Percentiles rank a stretch among this genome's conserved stretches.
Evolutionary conservation across 2,888 invertebrate genomes (phyloP).

Genomic region (Pterobdella sp.): DNA sequence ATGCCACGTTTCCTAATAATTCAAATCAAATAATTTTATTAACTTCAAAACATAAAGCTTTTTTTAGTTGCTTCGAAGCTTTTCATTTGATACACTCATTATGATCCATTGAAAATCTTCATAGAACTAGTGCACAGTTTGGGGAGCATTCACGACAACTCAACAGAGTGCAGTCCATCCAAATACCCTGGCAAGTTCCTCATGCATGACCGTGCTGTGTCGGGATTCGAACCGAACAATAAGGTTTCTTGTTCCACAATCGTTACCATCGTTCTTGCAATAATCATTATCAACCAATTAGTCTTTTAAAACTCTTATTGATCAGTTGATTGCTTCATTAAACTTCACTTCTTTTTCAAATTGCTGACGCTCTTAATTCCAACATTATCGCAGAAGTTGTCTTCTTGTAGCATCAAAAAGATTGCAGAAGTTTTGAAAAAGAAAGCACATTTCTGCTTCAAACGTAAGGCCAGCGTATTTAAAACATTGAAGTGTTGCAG

Average conservation of each 20-base stretch:
- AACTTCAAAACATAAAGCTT: too few species aligned
- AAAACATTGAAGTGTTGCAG: too few species aligned
- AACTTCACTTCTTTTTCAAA: background rate
- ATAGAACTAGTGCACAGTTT: slow-evolving; percentile 77
- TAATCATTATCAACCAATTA: background rate
- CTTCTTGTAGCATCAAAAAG: background rate
- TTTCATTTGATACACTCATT: background rate
- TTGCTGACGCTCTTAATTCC: background rate
- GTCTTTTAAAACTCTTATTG: background rate
- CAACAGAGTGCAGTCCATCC: slow-evolving; percentile 86
- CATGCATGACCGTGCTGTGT: slow-evolving; percentile 78
- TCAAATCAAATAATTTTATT: too few species aligned
- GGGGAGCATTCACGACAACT: slow-evolving; percentile 95
- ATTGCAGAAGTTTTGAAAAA: slow-evolving; percentile 5
- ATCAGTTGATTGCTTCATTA: background rate
- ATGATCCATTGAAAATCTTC: background rate
- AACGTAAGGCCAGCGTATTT: too few species aligned
- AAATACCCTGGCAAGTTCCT: slow-evolving; percentile 88
- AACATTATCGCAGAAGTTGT: slow-evolving; percentile 12
- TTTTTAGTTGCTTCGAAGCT: background rate
- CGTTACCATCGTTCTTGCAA: background rate
- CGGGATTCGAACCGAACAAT: slow-evolving; percentile 85
- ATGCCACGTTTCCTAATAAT: too few species aligned
- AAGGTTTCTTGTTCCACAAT: slow-evolving; percentile 58
- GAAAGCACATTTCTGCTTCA: slow-evolving; percentile 10